A percentile compares a stretch with the other conserved stretches of the same genome.
These are phyloP conservation scores for Hyperopisus bebe DNA, from an alignment of 2,113 vertebrate genomes.

Conservation along the genomic window DNA sequence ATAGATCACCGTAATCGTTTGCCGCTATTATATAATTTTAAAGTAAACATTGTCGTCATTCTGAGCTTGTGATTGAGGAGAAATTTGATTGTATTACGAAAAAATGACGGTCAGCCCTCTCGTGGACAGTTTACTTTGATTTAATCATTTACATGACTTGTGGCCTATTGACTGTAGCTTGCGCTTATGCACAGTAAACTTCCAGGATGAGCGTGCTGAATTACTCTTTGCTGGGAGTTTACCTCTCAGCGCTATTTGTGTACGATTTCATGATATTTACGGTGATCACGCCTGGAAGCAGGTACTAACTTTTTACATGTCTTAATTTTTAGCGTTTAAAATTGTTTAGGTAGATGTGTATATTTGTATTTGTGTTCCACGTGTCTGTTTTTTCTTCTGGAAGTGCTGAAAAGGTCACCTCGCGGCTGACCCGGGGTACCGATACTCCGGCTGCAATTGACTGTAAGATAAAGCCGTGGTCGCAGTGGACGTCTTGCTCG, in stretches of 20 bases:
- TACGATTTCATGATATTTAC: conserved; percentile 7
- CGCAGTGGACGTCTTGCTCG: conserved; percentile 76
- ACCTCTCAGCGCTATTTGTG: conserved; percentile 27
- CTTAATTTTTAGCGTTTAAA: not conserved
- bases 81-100: not conserved
- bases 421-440: conserved; percentile 43
- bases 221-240: conserved; percentile 31
- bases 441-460: conserved; percentile 48
- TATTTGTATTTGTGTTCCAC: not conserved
- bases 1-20: not conserved
- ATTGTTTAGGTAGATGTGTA: not conserved
- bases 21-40: not conserved
- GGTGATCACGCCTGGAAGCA: conserved; percentile 31
- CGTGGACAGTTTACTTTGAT: conserved; percentile 44
- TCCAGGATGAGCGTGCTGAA: conserved; percentile 33
- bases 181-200: conserved; percentile 8
- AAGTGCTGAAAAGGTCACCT: not conserved
- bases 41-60: not conserved
- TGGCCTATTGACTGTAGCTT: conserved; percentile 11
- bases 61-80: not conserved
- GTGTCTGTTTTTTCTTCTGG: not conserved
- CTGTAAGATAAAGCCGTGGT: conserved; percentile 75
- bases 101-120: conserved; percentile 15
- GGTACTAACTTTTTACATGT: conserved; percentile 35
- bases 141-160: conserved; percentile 56